These are phyloP conservation scores for Oithona nana DNA, from an alignment of 2,888 invertebrate genomes.

Conservation along the genomic window DNA sequence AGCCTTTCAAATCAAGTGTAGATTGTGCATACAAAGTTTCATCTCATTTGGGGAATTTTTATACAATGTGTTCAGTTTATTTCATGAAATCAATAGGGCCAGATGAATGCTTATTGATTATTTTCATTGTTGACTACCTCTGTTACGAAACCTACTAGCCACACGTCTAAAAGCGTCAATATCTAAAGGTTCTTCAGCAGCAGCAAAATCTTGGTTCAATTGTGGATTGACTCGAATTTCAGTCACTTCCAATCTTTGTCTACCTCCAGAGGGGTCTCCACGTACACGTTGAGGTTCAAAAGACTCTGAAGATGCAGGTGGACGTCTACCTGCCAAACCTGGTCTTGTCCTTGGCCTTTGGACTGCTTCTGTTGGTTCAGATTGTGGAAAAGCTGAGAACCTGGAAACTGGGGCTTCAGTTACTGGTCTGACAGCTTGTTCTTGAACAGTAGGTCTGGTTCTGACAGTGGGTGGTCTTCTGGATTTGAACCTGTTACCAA, in stretches of 20 bases:
- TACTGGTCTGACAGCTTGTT: neutral
- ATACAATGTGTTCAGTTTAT: too few relatives aligned
- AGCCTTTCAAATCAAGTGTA: too few relatives aligned
- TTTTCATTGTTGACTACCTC: neutral
- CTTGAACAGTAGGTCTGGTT: neutral
- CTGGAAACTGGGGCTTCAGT: neutral
- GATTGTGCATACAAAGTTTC: too few relatives aligned
- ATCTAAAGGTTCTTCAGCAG: neutral
- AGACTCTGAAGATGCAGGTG: neutral
- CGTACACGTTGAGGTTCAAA: neutral
- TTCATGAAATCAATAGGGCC: too few relatives aligned
- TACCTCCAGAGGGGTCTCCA: neutral
- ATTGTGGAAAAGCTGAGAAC: too few relatives aligned
- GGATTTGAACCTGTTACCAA: neutral
- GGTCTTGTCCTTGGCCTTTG: neutral
- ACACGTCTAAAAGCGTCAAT: neutral
- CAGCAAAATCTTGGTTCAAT: neutral
- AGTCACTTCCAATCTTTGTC: constrained; percentile 19
- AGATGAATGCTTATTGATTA: too few relatives aligned
- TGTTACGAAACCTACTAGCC: neutral
- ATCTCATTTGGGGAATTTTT: too few relatives aligned
- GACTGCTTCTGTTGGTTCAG: neutral
- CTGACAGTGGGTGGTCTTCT: neutral
- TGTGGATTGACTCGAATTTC: neutral
- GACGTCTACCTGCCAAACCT: neutral